These are phyloP conservation scores for Athene cunicularia DNA, from an alignment of 2,113 vertebrate species.

Conservation along the genomic window DNA sequence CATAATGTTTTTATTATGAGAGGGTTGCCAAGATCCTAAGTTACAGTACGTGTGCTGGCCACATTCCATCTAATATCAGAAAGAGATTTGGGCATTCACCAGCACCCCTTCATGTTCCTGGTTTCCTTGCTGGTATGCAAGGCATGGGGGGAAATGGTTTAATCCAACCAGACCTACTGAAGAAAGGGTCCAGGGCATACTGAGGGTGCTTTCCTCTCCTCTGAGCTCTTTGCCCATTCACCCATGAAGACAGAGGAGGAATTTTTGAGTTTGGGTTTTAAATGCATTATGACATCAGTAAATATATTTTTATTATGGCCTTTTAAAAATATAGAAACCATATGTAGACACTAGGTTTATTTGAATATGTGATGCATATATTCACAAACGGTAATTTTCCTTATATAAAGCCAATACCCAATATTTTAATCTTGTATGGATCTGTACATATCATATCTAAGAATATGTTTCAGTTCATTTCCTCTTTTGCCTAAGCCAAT, in stretches of 20 bases:
- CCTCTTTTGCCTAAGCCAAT: background rate
- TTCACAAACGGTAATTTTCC: background rate
- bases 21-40: background rate
- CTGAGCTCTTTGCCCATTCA: background rate
- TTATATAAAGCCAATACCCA: background rate
- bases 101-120: background rate
- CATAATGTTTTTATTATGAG: background rate
- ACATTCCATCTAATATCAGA: background rate
- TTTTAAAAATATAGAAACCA: background rate
- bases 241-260: background rate
- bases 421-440: background rate
- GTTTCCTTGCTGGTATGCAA: background rate
- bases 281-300: background rate
- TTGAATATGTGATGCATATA: background rate
- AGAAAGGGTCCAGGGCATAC: background rate
- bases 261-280: background rate
- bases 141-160: background rate
- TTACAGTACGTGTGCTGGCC: background rate
- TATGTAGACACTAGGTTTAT: background rate
- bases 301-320: background rate
- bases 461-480: constrained; percentile 22
- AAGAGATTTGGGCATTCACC: background rate
- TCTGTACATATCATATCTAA: background rate
- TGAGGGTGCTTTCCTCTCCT: background rate
- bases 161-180: rapidly evolving